Percentiles rank a stretch among this genome's conserved stretches.
Conservation (phyloP, 2,888 invertebrate genomes). For the Amiota minor region DNA sequence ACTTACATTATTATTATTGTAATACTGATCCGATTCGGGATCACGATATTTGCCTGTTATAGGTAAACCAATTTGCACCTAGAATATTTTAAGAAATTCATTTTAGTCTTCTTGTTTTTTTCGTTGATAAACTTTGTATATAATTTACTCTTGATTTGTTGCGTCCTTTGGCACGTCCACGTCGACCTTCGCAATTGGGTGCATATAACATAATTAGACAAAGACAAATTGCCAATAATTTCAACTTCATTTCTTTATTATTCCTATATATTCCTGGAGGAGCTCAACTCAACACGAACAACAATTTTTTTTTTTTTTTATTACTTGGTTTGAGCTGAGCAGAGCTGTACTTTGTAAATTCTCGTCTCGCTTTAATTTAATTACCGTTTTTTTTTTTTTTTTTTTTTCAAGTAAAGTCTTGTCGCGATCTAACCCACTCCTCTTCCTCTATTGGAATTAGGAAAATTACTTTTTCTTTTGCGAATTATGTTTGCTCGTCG, state of each 20-base stretch:
- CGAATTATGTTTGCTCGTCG: constrained; percentile 40
- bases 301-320: constrained; percentile 7
- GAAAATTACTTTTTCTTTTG: background rate
- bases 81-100: constrained; percentile 36
- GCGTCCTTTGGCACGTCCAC: constrained; percentile 82
- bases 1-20: constrained; percentile 86
- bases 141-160: constrained; percentile 81
- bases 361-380: background rate
- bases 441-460: background rate
- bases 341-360: too few species aligned
- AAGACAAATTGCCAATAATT: constrained; percentile 63
- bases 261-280: background rate
- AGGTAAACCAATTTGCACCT: constrained; percentile 89
- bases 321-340: background rate
- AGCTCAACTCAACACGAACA: background rate
- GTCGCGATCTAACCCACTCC: constrained; percentile 37
- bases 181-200: constrained; percentile 75
- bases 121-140: background rate
- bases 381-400: constrained; percentile 11
- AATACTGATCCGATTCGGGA: constrained; percentile 92
- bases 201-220: constrained; percentile 71
- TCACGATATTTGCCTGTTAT: constrained; percentile 92
- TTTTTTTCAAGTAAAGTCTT: constrained; percentile 2
- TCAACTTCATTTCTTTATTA: constrained; percentile 61
- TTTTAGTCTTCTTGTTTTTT: background rate